phyloP scores from a whole-genome alignment of 2,113 vertebrate species.

The Strigops habroptila region DNA sequence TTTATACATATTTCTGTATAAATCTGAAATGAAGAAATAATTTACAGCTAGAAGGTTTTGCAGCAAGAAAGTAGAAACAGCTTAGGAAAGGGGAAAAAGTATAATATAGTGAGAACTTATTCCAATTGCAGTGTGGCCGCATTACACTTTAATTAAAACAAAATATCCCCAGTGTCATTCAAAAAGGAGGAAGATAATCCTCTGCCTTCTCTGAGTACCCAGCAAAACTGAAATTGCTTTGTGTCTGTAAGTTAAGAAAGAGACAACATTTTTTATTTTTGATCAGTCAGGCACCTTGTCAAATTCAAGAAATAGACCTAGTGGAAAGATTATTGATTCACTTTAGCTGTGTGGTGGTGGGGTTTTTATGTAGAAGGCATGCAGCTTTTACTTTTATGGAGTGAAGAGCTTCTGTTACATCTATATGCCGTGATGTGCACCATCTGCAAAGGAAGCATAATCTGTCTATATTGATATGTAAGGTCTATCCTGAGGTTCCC shows the following conservation, averaged over 20 bases:
- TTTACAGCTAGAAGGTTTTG: slow-evolving; percentile 54
- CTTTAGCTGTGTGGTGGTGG: not conserved
- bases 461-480: slow-evolving; percentile 21
- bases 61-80: not conserved
- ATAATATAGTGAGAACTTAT: slow-evolving; percentile 6
- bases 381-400: not conserved
- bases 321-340: not conserved
- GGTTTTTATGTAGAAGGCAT: not conserved
- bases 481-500: slow-evolving; percentile 31
- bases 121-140: not conserved
- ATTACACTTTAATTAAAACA: slow-evolving; percentile 48
- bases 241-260: not conserved
- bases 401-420: not conserved
- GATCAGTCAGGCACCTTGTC: not conserved
- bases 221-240: not conserved
- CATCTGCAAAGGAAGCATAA: slow-evolving; percentile 15
- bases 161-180: slow-evolving; percentile 27
- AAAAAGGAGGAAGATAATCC: not conserved
- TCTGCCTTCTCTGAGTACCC: not conserved
- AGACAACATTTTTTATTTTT: not conserved
- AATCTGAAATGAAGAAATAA: slow-evolving; percentile 51
- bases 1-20: slow-evolving; percentile 58
- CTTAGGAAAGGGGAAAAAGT: not conserved
- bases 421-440: not conserved
- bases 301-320: not conserved